Base-by-base conservation (phyloP, 2,888 invertebrate genomes). In the Cacoxenus indagator region DNA sequence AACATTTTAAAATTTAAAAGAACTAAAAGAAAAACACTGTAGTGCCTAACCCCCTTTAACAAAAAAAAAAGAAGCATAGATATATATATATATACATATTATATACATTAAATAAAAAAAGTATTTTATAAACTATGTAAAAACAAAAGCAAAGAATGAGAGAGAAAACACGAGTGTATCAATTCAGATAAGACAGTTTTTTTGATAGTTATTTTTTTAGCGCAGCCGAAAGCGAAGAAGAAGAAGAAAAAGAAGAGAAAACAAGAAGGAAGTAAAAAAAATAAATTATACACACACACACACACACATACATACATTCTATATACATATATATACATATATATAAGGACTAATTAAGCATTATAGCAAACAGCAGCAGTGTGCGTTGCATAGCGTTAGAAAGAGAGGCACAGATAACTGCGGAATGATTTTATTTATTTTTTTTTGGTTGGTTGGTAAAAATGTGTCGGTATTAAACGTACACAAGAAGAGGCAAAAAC, bases 41-140 rank as follows among this genome's bases (percentile, higher is more conserved):
- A 85, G 85, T 85, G 85, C 85, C 86, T 86, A 85, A 83, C 83
- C 85, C 84, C 84, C 78, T 78, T 82, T 73, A 73, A 78, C 76
- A 73, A 70, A 70, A 70, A 69, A 70, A 26, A 67, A 71, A 64
- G 67, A 70, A 70, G 31, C 48, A 67, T 22, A 67, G 29, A 46
- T 17, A 64, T 45, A 54, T 54, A 68, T 70, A 66, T 62, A 71
- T 67, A 68, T 64, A 76, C 72, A 74, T 72, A n/a, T 75, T 78
- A 78, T 76, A 78, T 72, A 78, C 73, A 76, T 74, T 71, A 82
- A 72, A 79, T 80, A 81, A 79, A 48, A 48, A 48, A 4, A 48
- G 24, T 54, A 54, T 54, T 54, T 54, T 54, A 54, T 54, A 54
- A 54, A 54, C 19, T 24, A 55, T 55, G 54, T 67, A 67, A 71